Evolutionary conservation across 2,113 vertebrate genomes (phyloP).

Genomic region (Microtus oregoni): DNA sequence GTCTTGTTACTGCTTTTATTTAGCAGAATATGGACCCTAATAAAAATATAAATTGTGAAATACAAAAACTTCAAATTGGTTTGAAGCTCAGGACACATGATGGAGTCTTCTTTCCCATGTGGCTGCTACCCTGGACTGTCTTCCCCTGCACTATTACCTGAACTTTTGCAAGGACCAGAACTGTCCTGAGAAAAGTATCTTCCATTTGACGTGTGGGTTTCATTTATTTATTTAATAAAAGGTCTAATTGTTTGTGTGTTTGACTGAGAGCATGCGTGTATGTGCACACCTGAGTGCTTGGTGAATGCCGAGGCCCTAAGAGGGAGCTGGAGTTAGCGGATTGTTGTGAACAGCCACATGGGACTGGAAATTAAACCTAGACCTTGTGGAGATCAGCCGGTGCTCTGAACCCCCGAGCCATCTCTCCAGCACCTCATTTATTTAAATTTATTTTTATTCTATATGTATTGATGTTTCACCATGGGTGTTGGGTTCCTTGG

Average conservation of each 20-base stretch:
- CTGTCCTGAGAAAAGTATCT: not conserved
- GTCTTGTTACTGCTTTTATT: slow-evolving; percentile 66
- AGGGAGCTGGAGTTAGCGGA: not conserved
- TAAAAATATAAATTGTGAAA: slow-evolving; percentile 65
- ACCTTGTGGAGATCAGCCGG: not conserved
- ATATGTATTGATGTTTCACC: not conserved
- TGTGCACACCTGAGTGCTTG: not conserved
- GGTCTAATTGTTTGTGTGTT: not conserved
- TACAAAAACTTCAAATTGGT: slow-evolving; percentile 52
- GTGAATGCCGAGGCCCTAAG: not conserved
- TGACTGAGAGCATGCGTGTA: not conserved
- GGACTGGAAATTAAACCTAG: not conserved
- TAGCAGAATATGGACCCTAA: slow-evolving; percentile 64
- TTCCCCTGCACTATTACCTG: not conserved
- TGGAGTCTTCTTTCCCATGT: not conserved
- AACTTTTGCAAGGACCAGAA: not conserved
- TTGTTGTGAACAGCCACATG: not conserved
- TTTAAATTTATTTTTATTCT: not conserved
- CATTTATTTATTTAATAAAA: not conserved
- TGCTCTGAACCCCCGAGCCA: not conserved
- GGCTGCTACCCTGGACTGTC: not conserved
- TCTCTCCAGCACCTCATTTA: not conserved
- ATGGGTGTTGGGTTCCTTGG: not conserved
- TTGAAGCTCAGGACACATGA: not conserved
- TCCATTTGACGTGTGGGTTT: not conserved